Conservation (phyloP, 2,888 invertebrate species). For the Amphipoea lucens region DNA sequence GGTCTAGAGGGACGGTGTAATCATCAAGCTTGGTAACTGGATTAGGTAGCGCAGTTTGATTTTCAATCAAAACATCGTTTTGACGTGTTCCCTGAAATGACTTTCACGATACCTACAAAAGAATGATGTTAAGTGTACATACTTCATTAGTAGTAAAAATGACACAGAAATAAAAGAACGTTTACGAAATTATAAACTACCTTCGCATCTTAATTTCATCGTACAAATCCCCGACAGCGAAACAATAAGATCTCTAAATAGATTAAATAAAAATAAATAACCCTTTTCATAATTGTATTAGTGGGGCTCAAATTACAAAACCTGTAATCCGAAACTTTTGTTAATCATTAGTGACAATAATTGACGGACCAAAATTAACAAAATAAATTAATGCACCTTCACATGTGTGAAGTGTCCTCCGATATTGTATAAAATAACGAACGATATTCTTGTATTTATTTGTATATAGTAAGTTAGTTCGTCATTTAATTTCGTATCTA, state of each 20-base stretch:
- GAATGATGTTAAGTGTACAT: neutral
- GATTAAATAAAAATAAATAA: slow-evolving; percentile 35
- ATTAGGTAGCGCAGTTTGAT: neutral
- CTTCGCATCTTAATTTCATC: slow-evolving; percentile 3
- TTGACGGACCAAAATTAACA: no score
- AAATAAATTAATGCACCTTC: neutral
- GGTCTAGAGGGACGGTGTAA: neutral
- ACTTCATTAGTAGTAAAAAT: neutral
- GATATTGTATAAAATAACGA: neutral
- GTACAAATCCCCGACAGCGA: neutral
- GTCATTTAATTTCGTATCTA: no score
- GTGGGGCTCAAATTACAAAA: slow-evolving; percentile 5
- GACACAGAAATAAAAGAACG: neutral
- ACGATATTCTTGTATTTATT: neutral
- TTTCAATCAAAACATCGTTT: neutral
- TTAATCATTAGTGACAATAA: neutral
- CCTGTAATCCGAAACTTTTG: slow-evolving; percentile 4
- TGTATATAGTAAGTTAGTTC: no score
- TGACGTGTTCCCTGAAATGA: neutral
- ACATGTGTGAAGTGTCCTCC: neutral
- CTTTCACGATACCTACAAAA: neutral
- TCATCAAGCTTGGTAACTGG: neutral
- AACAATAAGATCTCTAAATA: slow-evolving; percentile 20
- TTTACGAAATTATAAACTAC: neutral
- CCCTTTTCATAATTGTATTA: slow-evolving; percentile 39